Base-by-base conservation (phyloP, 2,797 vertebrate species). In the Champsocephalus esox region DNA sequence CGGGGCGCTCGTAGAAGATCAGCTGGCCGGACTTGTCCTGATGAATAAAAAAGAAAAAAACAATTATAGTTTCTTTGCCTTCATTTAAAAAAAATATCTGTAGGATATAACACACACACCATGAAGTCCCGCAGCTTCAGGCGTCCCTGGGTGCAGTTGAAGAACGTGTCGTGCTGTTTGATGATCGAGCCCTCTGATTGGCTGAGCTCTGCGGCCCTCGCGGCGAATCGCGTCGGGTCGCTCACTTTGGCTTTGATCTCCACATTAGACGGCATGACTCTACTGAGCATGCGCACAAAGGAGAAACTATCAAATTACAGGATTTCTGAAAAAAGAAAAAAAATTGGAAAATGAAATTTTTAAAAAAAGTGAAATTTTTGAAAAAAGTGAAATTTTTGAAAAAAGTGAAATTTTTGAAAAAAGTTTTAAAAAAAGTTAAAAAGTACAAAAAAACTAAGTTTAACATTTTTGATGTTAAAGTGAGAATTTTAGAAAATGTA, bases 1-100 rank as follows among this genome's bases (percentile, higher is more conserved):
- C 93, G 0, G 94, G 93, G 57, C 96, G 95, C 60, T 96, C 88
- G 11, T 97, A 97, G 90, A 95, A 97, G 77, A 97, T 96, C 80
- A 97, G 88, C 91, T 97, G 90, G 14, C 95, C 96, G 0, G 68
- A 90, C 0, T 94, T 92, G 0, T 95, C 84, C 96, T 97, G 2
- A 54, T 3, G 66, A 54, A 80, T 50, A 87, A 48, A n/a, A 62
- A 16, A 71, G 6, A 63, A 1, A 4, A 4, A 58, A 24, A n/a
- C 41, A 57, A 10, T 59, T 32, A 19, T 21, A 28, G 24, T 28
- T 28, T 28, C 24, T 28, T 28, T 28, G 24, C 24, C 24, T 28
- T 28, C 24, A 28, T 28, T 28, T 28, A 28, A 28, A 4, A 3
- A 24, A 3, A 24, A 24, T 24, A 24, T 24, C 3, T 24, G 3